phyloP scores from a whole-genome alignment of 2,113 vertebrate genomes.

The Brachyistius frenatus region DNA sequence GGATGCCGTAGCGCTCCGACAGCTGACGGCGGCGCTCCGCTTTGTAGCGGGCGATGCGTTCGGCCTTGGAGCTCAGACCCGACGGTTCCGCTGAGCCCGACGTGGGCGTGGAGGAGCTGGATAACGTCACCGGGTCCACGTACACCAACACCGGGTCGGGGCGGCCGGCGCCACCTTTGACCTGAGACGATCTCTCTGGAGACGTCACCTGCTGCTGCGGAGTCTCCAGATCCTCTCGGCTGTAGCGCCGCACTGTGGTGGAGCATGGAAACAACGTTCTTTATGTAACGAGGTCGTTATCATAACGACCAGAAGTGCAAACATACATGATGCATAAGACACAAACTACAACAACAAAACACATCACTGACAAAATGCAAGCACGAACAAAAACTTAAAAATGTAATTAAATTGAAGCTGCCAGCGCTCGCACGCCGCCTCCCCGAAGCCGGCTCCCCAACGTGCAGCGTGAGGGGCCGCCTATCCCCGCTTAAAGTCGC shows the following conservation, averaged over 20 bases:
- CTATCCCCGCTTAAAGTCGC: too few species aligned
- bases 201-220: slow-evolving; percentile 85
- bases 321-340: too few species aligned
- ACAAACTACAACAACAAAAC: too few species aligned
- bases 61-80: slow-evolving; percentile 91
- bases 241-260: slow-evolving; percentile 86
- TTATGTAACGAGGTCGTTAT: too few species aligned
- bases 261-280: slow-evolving; percentile 3
- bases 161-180: slow-evolving; percentile 77
- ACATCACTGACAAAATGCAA: too few species aligned
- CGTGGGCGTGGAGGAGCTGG: slow-evolving; percentile 76
- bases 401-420: too few species aligned
- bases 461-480: too few species aligned
- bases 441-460: too few species aligned
- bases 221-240: slow-evolving; percentile 86
- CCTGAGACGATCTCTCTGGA: slow-evolving; percentile 84
- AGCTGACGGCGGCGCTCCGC: slow-evolving; percentile 95
- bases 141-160: slow-evolving; percentile 67
- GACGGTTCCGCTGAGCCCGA: slow-evolving; percentile 79
- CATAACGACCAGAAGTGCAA: too few species aligned
- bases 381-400: too few species aligned
- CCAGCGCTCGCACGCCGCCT: too few species aligned
- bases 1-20: slow-evolving; percentile 95
- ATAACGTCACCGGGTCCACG: slow-evolving; percentile 72
- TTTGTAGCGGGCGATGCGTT: slow-evolving; percentile 97